phyloP scores from a whole-genome alignment of 2,113 vertebrate genomes.

The Hippoglossus stenolepis region DNA sequence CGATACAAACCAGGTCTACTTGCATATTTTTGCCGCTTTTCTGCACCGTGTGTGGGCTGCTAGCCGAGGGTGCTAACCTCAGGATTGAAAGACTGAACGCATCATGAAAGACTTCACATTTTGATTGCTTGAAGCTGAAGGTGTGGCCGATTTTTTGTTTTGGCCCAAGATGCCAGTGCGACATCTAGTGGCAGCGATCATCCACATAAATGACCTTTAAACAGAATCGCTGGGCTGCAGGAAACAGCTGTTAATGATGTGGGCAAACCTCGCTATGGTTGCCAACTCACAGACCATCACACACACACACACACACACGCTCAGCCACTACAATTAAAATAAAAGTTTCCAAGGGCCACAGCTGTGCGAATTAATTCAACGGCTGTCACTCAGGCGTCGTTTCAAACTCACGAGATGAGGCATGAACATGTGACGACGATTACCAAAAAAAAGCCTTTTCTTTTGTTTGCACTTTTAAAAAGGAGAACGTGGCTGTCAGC shows the following conservation, averaged over 20 bases:
- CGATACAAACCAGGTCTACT: too few species aligned
- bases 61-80: too few species aligned
- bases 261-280: constrained; percentile 7
- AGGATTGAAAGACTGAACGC: too few species aligned
- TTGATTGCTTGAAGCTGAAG: too few species aligned
- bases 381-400: constrained; percentile 53
- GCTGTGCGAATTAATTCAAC: constrained; percentile 29
- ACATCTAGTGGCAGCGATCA: neutral
- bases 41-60: too few species aligned
- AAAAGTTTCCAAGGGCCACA: constrained; percentile 39
- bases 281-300: constrained; percentile 32
- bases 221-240: neutral
- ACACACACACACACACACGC: neutral
- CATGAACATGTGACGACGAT: neutral
- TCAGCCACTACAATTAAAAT: constrained; percentile 30
- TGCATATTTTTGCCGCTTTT: too few species aligned
- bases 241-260: constrained; percentile 27
- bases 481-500: constrained; percentile 32
- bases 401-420: constrained; percentile 31
- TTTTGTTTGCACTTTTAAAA: constrained; percentile 27
- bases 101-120: too few species aligned
- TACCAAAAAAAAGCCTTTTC: constrained; percentile 34
- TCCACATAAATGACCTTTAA: neutral
- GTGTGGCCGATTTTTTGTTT: neutral
- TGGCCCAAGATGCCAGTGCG: neutral